Base-by-base conservation (phyloP, 2,888 invertebrate genomes). In the Oscheius sp. region DNA sequence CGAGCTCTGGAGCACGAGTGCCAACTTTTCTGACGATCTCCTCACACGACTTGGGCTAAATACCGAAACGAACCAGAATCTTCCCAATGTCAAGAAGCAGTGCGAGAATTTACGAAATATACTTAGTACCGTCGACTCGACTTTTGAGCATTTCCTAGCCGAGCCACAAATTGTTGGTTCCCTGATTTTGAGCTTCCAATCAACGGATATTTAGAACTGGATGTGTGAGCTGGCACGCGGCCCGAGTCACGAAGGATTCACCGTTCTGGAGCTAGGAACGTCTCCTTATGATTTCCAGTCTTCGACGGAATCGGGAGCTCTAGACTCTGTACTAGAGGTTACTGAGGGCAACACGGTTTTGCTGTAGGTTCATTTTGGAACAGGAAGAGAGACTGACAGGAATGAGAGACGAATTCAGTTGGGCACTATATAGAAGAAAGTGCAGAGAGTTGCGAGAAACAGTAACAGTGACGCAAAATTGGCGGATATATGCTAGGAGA, bases 191-290 rank as follows among this genome's bases (percentile, higher is more conserved):
- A 1, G 42, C 42, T 7, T 42, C 42, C 7, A 42, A 5, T 32
- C 11, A 9, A n/a, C n/a, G 4, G 10, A 71, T 32, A 48, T 71
- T 21, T 59, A 71, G 71, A 11, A 48, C 35, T 71, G 71, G 71
- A 21, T 71, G 50, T 71, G 60, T 71, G 71, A 71, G 37, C 11
- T 71, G 37, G 71, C 35, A 11, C 59, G 42, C 4, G 71, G 32
- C 11, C n/a, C n/a, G 11, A 42, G 1, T 4, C 71, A 71, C 21
- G 11, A 33, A n/a, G 71, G 71, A 10, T 71, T 60, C 50, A 70
- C 11, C 21, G 13, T 7, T 4, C 11, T 70, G 13, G 51, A 70
- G 32, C 21, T 65, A 37, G 13, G 33, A 21, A 21, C 35, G n/a
- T 42, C 33, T 13, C 11, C 32, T 4, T 60, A 42, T 7, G 42